A percentile compares a stretch with the other conserved stretches of the same genome.
phyloP scores from a whole-genome alignment of 1,140 invertebrate genomes.

The Bombus haemorrhoidalis region DNA sequence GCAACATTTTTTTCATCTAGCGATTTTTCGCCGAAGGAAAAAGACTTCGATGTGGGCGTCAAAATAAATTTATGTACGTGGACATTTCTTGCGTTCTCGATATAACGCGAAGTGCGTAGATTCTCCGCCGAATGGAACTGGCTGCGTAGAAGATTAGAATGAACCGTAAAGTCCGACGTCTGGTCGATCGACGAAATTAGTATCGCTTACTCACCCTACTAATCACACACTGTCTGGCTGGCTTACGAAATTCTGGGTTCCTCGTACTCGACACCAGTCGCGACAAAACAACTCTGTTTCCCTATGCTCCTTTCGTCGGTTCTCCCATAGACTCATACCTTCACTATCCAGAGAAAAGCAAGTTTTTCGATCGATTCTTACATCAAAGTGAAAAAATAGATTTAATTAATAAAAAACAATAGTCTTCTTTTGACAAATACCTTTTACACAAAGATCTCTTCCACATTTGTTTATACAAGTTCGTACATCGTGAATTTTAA shows the following conservation, averaged over 20 bases:
- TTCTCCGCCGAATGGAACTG: conserved; percentile 26
- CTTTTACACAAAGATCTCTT: no score
- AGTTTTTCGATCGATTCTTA: no score
- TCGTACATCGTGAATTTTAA: no score
- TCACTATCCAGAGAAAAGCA: no score
- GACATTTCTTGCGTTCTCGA: conserved; percentile 22
- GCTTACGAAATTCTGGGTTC: conserved; percentile 26
- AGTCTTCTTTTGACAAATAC: no score
- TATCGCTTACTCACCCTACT: conserved; percentile 41
- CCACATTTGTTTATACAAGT: no score
- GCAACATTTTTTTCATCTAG: no score
- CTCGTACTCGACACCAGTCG: background rate
- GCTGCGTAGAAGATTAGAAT: conserved; percentile 38
- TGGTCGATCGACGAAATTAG: conserved; percentile 51
- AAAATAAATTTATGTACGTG: background rate
- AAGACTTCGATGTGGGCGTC: background rate
- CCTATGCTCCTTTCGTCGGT: background rate
- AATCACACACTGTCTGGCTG: conserved; percentile 30
- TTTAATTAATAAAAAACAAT: no score
- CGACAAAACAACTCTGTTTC: background rate
- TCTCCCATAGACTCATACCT: no score
- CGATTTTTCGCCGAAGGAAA: background rate
- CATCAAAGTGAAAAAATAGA: no score
- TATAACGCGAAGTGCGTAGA: conserved; percentile 46
- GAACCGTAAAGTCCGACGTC: conserved; percentile 46